These are phyloP conservation scores for Rhizomys pruinosus DNA, from an alignment of 2,113 vertebrate genomes.

Conservation along the genomic window DNA sequence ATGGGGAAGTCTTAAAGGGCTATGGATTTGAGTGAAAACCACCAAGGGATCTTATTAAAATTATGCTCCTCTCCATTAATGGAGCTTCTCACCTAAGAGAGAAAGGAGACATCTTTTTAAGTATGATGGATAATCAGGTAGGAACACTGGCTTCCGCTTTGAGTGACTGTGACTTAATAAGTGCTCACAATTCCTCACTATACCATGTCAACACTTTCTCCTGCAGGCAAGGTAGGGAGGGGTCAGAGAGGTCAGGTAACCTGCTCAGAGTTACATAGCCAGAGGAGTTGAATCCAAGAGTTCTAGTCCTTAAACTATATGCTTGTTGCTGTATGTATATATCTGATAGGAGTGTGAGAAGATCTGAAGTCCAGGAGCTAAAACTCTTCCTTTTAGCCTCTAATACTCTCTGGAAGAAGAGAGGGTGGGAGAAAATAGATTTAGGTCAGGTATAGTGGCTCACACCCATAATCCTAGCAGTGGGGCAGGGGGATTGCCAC, in stretches of 20 bases:
- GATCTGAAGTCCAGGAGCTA: neutral
- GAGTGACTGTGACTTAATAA: neutral
- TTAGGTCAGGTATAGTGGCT: no score
- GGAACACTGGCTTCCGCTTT: neutral
- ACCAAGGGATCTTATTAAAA: neutral
- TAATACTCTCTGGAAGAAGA: neutral
- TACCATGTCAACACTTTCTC: neutral
- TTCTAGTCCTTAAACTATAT: neutral
- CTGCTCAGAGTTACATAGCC: neutral
- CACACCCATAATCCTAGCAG: neutral
- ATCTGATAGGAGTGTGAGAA: neutral
- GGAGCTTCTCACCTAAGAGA: neutral
- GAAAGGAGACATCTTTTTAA: slow-evolving; percentile 31
- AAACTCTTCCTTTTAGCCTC: neutral
- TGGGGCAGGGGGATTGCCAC: neutral
- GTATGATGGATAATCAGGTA: neutral
- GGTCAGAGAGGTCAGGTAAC: neutral
- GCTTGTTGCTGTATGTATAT: neutral
- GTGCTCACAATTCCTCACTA: neutral
- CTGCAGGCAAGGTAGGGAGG: neutral
- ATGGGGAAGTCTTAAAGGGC: neutral
- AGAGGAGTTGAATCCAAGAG: neutral
- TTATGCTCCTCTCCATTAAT: neutral
- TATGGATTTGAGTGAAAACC: neutral
- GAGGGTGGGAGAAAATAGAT: neutral